phyloP scores from a whole-genome alignment of 37 sponge, comb jelly and placozoan genomes.

The Mnemiopsis leidyi region DNA sequence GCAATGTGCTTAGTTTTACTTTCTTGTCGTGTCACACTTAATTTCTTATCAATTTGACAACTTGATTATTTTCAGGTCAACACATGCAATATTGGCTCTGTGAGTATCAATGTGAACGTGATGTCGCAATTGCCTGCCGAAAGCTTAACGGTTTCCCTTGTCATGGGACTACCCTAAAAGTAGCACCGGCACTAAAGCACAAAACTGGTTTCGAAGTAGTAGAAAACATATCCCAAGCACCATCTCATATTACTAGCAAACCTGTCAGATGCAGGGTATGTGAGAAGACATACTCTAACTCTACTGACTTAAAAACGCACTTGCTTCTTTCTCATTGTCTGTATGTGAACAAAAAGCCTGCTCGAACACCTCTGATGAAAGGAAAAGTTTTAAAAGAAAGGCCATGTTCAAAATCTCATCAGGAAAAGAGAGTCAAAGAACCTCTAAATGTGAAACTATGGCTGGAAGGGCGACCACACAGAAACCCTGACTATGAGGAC shows the following conservation, averaged over 20 bases:
- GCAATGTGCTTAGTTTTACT: too few species aligned
- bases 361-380: not conserved
- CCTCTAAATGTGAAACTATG: not conserved
- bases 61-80: conserved; percentile 64
- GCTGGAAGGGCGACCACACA: not conserved
- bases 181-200: not conserved
- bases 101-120: conserved; percentile 48
- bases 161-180: not conserved
- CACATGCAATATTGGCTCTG: conserved; percentile 53
- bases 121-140: conserved; percentile 11
- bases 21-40: too few species aligned
- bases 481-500: not conserved
- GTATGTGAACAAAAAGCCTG: not conserved
- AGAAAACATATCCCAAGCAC: not conserved
- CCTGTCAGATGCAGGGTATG: not conserved
- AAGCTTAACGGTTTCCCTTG: conserved; percentile 26
- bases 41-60: too few species aligned
- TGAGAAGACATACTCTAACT: not conserved
- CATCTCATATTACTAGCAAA: not conserved
- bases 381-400: not conserved
- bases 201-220: not conserved
- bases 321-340: not conserved
- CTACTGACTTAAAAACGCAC: not conserved
- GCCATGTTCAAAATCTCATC: not conserved
- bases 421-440: not conserved